phyloP scores from a whole-genome alignment of 1,140 invertebrate species.

The Ceratina australensis region DNA sequence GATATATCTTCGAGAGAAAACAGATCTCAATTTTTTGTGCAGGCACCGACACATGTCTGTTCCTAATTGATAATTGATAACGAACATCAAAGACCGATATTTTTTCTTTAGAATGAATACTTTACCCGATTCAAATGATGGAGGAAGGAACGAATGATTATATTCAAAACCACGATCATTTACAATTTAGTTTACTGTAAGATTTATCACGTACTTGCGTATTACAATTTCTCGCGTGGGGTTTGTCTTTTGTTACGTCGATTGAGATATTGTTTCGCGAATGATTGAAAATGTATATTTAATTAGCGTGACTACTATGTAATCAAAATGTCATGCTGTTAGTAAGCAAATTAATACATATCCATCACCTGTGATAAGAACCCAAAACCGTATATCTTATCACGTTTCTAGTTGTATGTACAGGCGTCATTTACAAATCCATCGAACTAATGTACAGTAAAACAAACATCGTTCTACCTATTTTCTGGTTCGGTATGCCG shows the following conservation, averaged over 20 bases:
- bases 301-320: background rate
- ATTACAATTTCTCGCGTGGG: background rate
- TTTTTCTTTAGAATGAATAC: conserved; percentile 3
- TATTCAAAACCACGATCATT: conserved; percentile 31
- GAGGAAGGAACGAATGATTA: conserved; percentile 24
- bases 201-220: background rate
- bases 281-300: background rate
- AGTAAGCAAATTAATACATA: conserved; percentile 67
- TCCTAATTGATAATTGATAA: conserved; percentile 54
- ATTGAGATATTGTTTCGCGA: background rate
- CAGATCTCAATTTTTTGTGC: conserved; percentile 66
- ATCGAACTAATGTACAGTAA: conserved; percentile 61
- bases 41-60: conserved; percentile 78
- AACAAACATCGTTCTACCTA: conserved; percentile 48
- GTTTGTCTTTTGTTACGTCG: background rate
- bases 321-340: conserved; percentile 77
- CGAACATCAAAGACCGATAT: conserved; percentile 16
- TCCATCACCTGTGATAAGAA: conserved; percentile 50
- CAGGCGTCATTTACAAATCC: conserved; percentile 71
- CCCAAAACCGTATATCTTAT: conserved; percentile 56
- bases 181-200: background rate
- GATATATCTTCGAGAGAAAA: background rate
- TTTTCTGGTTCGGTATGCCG: conserved; percentile 12
- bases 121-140: conserved; percentile 1
- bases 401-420: conserved; percentile 70